Evolutionary conservation across 2,888 invertebrate genomes (phyloP), one percentile per base, ranked within the genome.

Genomic region (Blomia tropicalis): DNA sequence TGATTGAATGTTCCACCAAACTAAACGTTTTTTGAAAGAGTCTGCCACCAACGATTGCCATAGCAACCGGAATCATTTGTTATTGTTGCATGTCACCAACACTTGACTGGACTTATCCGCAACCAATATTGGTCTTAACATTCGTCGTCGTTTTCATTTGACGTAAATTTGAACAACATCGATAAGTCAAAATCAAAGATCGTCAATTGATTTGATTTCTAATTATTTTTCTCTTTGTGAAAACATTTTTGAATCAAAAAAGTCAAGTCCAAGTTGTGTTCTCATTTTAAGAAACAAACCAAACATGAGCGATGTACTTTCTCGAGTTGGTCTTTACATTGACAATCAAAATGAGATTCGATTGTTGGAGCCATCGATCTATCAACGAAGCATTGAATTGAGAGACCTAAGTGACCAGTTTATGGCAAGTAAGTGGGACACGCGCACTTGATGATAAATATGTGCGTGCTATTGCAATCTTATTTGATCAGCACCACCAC

Each of bases 361-460:
- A 22, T n/a, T 47, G 7, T 19, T 47, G 51, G 51, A 47, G 22
- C 51, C 51, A 27, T 47, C 51, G 27, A 27, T 47, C 22, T 27
- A 47, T 22, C 51, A 47, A 47, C 7, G n/a, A n/a, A 11, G 51
- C 51, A 14, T 47, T 19, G 7, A 47, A n/a, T 47, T 47, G 22
- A 7, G 51, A 7, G 23, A 47, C 23, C 51, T 47, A 47, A 47
- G 51, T 47, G 51, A 47, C 51, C 51, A 47, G 51, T 47, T 47
- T 47, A 47, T 47, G 27, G 51, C 51, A 7, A 47, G 51, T 47
- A 27, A 47, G 51, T 47, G 51, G n/a, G n/a, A n/a, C n/a, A n/a
- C n/a, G n/a, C n/a, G n/a, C n/a, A n/a, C n/a, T n/a, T n/a, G n/a
- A n/a, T n/a, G n/a, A n/a, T n/a, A n/a, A n/a, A n/a, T n/a, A n/a